These are phyloP conservation scores for Scaptomyza caliginosa DNA, from an alignment of 2,888 invertebrate genomes.

Conservation along the genomic window DNA sequence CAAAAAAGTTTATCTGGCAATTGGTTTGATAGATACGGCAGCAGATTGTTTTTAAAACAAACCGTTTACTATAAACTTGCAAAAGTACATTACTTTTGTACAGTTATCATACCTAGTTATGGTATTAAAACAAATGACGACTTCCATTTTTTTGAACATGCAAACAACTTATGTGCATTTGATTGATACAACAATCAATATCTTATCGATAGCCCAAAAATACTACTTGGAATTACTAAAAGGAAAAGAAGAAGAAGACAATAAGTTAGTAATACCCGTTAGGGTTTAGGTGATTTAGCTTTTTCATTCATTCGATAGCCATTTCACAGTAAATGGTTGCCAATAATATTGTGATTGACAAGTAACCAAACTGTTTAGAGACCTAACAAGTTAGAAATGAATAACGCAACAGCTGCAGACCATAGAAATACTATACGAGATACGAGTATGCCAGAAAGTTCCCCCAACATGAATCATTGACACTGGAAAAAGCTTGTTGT, in stretches of 20 bases:
- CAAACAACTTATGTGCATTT: neutral
- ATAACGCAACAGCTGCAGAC: neutral
- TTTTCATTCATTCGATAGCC: too few species aligned
- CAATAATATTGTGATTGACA: neutral
- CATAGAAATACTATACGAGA: neutral
- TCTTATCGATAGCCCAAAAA: neutral
- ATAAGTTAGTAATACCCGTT: neutral
- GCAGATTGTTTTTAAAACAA: too few species aligned
- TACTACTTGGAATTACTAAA: neutral
- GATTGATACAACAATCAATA: neutral
- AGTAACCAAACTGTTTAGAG: neutral
- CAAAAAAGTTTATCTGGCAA: neutral
- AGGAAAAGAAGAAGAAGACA: neutral
- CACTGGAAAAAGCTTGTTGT: conserved; percentile 24
- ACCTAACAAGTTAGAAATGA: too few species aligned
- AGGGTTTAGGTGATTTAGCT: neutral
- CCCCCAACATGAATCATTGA: conserved; percentile 19
- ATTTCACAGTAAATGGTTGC: conserved; percentile 2
- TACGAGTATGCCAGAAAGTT: conserved; percentile 9
- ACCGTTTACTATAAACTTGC: too few species aligned
- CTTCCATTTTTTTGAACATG: neutral
- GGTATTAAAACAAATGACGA: neutral
- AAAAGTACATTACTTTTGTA: too few species aligned
- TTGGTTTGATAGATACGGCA: neutral
- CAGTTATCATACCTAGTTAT: neutral